These are phyloP conservation scores for Pimpla rufipes DNA, from an alignment of 2,888 invertebrate species.

Conservation along the genomic window DNA sequence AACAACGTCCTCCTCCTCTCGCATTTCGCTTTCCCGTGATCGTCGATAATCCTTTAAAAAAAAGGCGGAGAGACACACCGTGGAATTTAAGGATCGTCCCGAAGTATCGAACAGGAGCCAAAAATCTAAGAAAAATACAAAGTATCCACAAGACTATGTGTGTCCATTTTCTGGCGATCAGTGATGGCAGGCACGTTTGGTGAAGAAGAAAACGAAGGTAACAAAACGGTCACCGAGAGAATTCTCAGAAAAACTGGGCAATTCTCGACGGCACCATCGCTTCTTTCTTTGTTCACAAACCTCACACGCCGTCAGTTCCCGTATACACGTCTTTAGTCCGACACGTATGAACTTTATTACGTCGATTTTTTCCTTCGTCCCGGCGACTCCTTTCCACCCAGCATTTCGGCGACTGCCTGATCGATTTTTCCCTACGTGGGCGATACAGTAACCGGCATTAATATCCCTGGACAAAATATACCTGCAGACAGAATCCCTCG, in stretches of 20 bases:
- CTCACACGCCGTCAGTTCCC: not conserved
- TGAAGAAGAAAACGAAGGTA: not conserved
- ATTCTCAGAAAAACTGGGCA: not conserved
- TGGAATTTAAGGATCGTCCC: slow-evolving; percentile 47
- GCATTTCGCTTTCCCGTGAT: not conserved
- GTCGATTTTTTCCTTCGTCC: not conserved
- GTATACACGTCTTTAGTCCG: not conserved
- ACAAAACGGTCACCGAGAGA: not conserved
- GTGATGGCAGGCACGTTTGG: not conserved
- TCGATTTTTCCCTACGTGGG: slow-evolving; percentile 17
- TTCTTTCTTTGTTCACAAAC: slow-evolving; percentile 5
- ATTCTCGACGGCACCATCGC: not conserved
- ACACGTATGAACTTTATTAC: slow-evolving; percentile 21
- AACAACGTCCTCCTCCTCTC: not conserved
- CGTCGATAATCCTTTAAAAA: slow-evolving; percentile 36
- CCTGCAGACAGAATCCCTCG: too few species aligned
- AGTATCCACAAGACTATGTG: not conserved
- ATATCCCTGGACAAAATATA: too few species aligned
- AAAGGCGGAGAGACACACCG: not conserved
- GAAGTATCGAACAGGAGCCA: too few species aligned
- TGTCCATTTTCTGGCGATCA: not conserved
- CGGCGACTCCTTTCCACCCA: not conserved
- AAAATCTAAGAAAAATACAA: slow-evolving; percentile 22
- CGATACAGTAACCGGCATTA: too few species aligned
- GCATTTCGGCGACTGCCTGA: not conserved